Base-by-base conservation (phyloP, 2,888 invertebrate genomes). In the Lissonota sp. region DNA sequence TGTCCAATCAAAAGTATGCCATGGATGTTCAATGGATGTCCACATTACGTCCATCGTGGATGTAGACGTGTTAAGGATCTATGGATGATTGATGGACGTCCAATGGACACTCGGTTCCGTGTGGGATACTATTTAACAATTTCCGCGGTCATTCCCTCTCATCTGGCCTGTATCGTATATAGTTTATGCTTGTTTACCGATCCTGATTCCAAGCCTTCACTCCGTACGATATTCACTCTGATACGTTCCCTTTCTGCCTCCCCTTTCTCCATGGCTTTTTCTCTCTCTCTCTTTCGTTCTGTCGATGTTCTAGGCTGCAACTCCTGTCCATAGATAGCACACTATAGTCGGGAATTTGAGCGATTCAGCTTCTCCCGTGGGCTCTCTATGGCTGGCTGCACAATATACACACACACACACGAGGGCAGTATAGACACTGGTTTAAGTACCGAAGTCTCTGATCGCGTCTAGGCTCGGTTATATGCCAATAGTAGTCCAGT, bases 91-190 rank as follows among this genome's bases (percentile, higher is more conserved):
- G n/a, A n/a, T n/a, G n/a, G n/a, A n/a, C n/a, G n/a, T n/a, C n/a
- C n/a, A n/a, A n/a, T n/a, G n/a, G n/a, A n/a, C n/a, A n/a, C n/a
- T n/a, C n/a, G n/a, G n/a, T n/a, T n/a, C n/a, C n/a, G n/a, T n/a
- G n/a, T n/a, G n/a, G n/a, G n/a, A 86, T 84, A 86, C 86, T 84
- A 81, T 44, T 60, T 85, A 86, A 90, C 87, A 86, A 89, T 89
- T 89, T 89, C 87, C 88, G 87, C 85, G 84, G 83, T 86, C 84
- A 73, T 88, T 88, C 86, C 86, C 88, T 88, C 86, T 86, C 86
- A 87, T 88, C 86, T 81, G 80, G 49, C 64, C 49, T 62, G 51
- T n/a, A n/a, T 10, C 67, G 7, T 51, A 4, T 51, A 37, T 49
- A 57, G 55, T 37, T 40, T 37, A 53, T 26, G 26, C 26, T 26